A percentile compares a stretch with the other conserved stretches of the same genome.
Evolutionary conservation across 1,140 invertebrate species (phyloP).

Genomic region (Aradophagus sp.): DNA sequence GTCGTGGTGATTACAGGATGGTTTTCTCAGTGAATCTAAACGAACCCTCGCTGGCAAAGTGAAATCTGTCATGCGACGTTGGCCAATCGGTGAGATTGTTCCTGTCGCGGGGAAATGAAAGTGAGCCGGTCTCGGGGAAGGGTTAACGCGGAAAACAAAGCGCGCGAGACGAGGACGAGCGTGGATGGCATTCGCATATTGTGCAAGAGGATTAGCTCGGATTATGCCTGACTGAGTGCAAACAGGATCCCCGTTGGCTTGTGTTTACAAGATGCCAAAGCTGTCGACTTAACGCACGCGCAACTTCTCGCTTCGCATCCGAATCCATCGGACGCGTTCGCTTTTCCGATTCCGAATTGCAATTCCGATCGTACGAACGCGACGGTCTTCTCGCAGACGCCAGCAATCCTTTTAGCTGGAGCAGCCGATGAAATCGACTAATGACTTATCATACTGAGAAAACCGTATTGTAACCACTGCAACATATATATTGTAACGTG

Average conservation of each 20-base stretch:
- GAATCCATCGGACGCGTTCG: slow-evolving; percentile 43
- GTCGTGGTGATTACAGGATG: too few species aligned
- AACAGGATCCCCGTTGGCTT: slow-evolving; percentile 72
- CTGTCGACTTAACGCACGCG: slow-evolving; percentile 70
- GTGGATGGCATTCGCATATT: slow-evolving; percentile 67
- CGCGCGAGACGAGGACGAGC: slow-evolving; percentile 20
- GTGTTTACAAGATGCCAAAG: slow-evolving; percentile 74
- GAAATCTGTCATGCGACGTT: slow-evolving; percentile 13
- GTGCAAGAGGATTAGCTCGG: slow-evolving; percentile 73
- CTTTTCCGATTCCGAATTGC: slow-evolving; percentile 38
- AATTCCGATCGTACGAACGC: slow-evolving; percentile 19
- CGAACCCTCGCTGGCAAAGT: slow-evolving; percentile 2
- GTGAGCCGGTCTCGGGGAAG: too few species aligned
- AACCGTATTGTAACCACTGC: too few species aligned
- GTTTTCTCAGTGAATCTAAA: too few species aligned
- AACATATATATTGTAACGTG: too few species aligned
- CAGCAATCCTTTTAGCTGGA: too few species aligned
- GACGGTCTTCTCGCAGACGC: neutral
- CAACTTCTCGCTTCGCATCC: slow-evolving; percentile 52
- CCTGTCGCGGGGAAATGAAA: slow-evolving; percentile 7
- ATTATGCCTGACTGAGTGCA: slow-evolving; percentile 74
- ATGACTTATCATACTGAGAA: too few species aligned
- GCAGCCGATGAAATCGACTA: too few species aligned
- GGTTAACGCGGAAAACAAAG: slow-evolving; percentile 32
- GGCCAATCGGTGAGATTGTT: slow-evolving; percentile 26